Evolutionary conservation across 2,113 vertebrate species (phyloP).

Genomic region (Cairina moschata): DNA sequence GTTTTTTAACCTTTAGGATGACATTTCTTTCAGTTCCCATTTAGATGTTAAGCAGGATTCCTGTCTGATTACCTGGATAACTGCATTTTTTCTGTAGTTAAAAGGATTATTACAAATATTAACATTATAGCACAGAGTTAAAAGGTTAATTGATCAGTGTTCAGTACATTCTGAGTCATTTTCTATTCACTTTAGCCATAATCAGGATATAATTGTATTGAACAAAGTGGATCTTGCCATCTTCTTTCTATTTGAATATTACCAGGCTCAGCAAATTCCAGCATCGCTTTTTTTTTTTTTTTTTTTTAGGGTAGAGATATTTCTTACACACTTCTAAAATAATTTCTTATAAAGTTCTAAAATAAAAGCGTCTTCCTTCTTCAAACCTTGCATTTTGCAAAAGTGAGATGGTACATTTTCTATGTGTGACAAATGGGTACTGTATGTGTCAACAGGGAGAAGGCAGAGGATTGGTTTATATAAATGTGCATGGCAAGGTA

Average conservation of each 20-base stretch:
- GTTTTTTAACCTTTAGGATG: background rate
- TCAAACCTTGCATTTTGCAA: background rate
- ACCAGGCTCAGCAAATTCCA: slow-evolving; percentile 8
- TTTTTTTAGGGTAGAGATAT: background rate
- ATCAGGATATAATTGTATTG: background rate
- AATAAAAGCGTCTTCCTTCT: background rate
- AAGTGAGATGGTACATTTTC: background rate
- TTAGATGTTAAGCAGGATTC: background rate
- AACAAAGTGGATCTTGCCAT: slow-evolving; percentile 28
- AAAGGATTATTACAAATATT: slow-evolving; percentile 23
- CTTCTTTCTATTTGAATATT: background rate
- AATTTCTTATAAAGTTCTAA: background rate
- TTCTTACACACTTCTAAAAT: background rate
- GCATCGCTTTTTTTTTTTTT: background rate
- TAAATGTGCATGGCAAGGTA: background rate
- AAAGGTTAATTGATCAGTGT: slow-evolving; percentile 26
- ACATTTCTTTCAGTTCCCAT: background rate
- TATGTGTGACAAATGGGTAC: background rate
- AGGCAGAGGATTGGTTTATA: background rate
- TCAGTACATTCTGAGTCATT: slow-evolving; percentile 7
- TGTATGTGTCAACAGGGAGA: background rate
- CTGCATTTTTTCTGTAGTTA: background rate
- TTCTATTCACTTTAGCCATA: background rate
- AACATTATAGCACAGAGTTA: slow-evolving; percentile 21
- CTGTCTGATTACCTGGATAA: background rate